A percentile compares a stretch with the other conserved stretches of the same genome.
Evolutionary conservation across 2,113 vertebrate species (phyloP).

Genomic region (Dascyllus trimaculatus): DNA sequence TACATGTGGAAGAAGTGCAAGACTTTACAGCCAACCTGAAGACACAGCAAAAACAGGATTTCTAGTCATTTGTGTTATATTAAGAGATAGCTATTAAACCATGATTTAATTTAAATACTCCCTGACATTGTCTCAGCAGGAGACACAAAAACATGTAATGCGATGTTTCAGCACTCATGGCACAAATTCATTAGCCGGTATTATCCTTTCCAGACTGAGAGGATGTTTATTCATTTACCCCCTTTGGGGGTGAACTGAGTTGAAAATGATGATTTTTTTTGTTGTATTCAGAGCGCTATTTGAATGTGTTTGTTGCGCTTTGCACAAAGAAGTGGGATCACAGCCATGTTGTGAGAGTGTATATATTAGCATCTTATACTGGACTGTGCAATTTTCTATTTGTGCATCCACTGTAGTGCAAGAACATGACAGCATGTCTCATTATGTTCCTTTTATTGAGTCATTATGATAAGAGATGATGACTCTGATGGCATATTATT

Average conservation of each 20-base stretch:
- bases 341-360: neutral
- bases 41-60: conserved; percentile 22
- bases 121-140: conserved; percentile 28
- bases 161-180: neutral
- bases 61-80: neutral
- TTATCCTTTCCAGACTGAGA: conserved; percentile 23
- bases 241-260: conserved; percentile 18
- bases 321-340: neutral
- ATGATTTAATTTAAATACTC: conserved; percentile 5
- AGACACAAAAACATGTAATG: neutral
- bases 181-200: conserved; percentile 38
- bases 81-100: neutral
- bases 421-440: conserved; percentile 13
- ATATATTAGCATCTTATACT: neutral
- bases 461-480: conserved; percentile 18
- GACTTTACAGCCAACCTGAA: conserved; percentile 94
- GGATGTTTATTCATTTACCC: conserved; percentile 49
- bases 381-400: neutral
- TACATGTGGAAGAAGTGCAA: conserved; percentile 97
- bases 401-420: neutral
- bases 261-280: conserved; percentile 21
- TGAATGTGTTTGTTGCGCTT: conserved; percentile 14
- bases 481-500: conserved; percentile 38
- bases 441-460: conserved; percentile 25
- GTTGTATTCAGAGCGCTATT: neutral